Evolutionary conservation across 1,140 invertebrate species (phyloP).

Genomic region (Drosophila quadrilineata): DNA sequence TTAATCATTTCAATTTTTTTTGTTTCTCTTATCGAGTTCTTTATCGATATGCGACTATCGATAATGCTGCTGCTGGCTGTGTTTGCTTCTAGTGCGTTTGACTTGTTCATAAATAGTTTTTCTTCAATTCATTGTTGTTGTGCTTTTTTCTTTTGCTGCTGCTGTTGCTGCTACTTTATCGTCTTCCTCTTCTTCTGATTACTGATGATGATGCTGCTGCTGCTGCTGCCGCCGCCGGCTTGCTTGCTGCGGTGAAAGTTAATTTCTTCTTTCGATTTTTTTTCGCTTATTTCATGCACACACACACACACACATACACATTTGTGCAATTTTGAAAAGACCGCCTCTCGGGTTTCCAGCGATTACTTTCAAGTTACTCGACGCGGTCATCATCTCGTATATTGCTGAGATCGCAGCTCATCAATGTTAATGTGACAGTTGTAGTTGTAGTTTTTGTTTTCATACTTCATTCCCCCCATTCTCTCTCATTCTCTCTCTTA

Average conservation of each 20-base stretch:
- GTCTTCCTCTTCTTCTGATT: too few species aligned
- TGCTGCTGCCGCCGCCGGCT: slow-evolving; percentile 26
- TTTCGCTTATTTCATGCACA: slow-evolving; percentile 45
- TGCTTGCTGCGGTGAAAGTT: slow-evolving; percentile 44
- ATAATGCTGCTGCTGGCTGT: slow-evolving; percentile 32
- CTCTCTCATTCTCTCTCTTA: neutral
- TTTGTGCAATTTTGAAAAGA: slow-evolving; percentile 62
- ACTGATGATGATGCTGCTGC: neutral
- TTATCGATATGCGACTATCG: slow-evolving; percentile 11
- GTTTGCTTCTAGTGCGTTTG: slow-evolving; percentile 65
- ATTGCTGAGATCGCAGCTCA: slow-evolving; percentile 49
- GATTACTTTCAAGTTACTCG: slow-evolving; percentile 59
- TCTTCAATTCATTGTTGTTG: neutral
- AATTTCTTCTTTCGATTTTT: slow-evolving; percentile 70
- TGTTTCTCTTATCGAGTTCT: neutral
- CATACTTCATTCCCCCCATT: neutral
- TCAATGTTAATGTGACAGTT: slow-evolving; percentile 75
- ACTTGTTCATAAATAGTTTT: slow-evolving; percentile 23
- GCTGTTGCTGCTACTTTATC: too few species aligned
- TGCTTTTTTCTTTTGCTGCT: too few species aligned
- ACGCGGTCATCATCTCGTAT: slow-evolving; percentile 21
- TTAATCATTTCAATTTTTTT: too few species aligned
- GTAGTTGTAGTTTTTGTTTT: slow-evolving; percentile 32
- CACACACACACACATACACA: slow-evolving; percentile 2
- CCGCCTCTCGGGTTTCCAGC: slow-evolving; percentile 48